phyloP scores from a whole-genome alignment of 2,113 vertebrate genomes.

The Corvus hawaiiensis region DNA sequence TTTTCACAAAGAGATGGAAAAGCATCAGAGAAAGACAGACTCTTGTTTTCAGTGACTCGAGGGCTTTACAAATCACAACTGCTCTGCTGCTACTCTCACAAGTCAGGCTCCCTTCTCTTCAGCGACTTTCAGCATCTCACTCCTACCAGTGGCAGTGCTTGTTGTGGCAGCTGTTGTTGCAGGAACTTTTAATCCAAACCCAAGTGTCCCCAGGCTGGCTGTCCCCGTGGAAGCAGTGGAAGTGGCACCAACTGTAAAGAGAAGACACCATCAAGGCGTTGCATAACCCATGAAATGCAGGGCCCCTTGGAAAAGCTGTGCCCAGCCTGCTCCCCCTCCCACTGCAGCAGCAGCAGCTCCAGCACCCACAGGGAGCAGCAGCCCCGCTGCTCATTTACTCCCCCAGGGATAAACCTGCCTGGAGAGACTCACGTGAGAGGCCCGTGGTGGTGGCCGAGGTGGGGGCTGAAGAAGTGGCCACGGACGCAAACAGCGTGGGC shows the following conservation, averaged over 20 bases:
- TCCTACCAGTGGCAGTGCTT: constrained; percentile 35
- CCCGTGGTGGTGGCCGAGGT: constrained; percentile 13
- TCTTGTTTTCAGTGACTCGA: neutral
- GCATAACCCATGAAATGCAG: too few relatives aligned
- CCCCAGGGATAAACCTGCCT: neutral
- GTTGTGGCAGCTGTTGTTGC: constrained; percentile 10
- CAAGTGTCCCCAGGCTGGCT: neutral
- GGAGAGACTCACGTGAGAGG: constrained; percentile 69
- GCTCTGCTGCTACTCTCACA: neutral
- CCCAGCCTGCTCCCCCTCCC: neutral
- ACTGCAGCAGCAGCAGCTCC: neutral
- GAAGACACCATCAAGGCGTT: neutral
- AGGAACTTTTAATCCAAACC: constrained; percentile 64
- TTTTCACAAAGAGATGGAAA: neutral
- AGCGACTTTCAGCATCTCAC: neutral
- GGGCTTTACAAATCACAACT: neutral
- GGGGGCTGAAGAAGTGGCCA: constrained; percentile 40
- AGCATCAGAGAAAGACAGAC: neutral
- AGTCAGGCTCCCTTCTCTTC: neutral
- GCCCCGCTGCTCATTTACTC: neutral
- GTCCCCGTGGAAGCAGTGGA: constrained; percentile 31
- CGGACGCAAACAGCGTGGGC: constrained; percentile 52
- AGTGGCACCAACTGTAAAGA: constrained; percentile 42
- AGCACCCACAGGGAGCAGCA: neutral
- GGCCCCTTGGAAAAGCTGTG: neutral